phyloP scores from a whole-genome alignment of 1,140 invertebrate species.

The Pseudomyrmex gracilis region DNA sequence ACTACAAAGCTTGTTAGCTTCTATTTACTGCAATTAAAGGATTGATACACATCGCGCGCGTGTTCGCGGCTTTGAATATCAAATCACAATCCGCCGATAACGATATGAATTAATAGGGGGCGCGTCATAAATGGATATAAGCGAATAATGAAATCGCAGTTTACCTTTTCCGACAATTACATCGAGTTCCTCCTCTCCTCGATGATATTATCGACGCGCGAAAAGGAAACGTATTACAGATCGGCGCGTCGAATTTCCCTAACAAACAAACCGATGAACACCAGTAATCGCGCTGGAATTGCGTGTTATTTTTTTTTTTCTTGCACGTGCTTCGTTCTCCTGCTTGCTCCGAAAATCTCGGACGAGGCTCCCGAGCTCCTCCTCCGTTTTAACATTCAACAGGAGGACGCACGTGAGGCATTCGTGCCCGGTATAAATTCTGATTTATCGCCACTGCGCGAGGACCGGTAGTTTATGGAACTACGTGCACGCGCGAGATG shows the following conservation, averaged over 20 bases:
- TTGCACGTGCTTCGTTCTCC: neutral
- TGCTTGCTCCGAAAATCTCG: neutral
- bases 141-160: neutral
- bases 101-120: neutral
- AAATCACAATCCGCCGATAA: neutral
- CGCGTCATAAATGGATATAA: constrained; percentile 9
- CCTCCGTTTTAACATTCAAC: constrained; percentile 46
- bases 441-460: constrained; percentile 64
- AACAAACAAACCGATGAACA: neutral
- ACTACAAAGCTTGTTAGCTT: constrained; percentile 37
- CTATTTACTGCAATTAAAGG: constrained; percentile 47
- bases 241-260: neutral
- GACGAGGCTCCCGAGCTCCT: neutral
- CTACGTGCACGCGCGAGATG: constrained; percentile 46
- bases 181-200: no score
- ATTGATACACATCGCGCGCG: constrained; percentile 2
- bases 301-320: neutral
- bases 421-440: constrained; percentile 62
- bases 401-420: constrained; percentile 43
- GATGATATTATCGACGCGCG: neutral
- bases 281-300: neutral
- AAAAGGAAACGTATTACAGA: neutral
- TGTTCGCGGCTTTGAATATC: constrained; percentile 1
- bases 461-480: constrained; percentile 66
- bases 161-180: neutral